A percentile compares a stretch with the other conserved stretches of the same genome.
phyloP scores from a whole-genome alignment of 2,113 vertebrate genomes.

The Gasterosteus aculeatus region DNA sequence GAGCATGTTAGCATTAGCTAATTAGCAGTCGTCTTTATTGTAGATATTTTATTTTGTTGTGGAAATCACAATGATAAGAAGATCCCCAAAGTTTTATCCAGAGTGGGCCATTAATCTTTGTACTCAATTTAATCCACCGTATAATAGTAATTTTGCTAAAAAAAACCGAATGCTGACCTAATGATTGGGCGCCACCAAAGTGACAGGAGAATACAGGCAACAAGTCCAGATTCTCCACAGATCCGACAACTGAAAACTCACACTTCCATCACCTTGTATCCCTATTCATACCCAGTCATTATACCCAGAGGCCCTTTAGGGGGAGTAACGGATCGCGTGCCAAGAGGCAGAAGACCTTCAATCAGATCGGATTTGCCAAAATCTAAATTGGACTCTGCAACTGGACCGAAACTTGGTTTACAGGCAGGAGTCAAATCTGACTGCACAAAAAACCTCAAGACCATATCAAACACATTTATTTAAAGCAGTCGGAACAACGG shows the following conservation, averaged over 20 bases:
- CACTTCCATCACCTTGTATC: conserved; percentile 57
- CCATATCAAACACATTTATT: conserved; percentile 22
- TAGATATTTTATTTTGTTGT: too few species aligned
- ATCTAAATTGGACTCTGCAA: neutral
- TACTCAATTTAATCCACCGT: neutral
- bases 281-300: conserved; percentile 60
- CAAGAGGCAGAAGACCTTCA: neutral
- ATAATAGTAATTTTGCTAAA: neutral
- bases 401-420: neutral
- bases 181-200: neutral
- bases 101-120: neutral
- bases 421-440: neutral
- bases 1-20: neutral
- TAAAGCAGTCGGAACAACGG: conserved; percentile 12
- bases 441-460: neutral
- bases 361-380: conserved; percentile 8
- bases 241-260: conserved; percentile 10
- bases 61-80: too few species aligned
- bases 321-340: neutral
- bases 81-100: neutral
- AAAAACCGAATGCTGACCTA: neutral
- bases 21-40: neutral
- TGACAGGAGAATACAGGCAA: neutral
- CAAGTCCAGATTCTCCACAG: conserved; percentile 13
- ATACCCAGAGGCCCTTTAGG: conserved; percentile 39